Conservation (phyloP, 30 jellyfish, hydroid and myxozoan species). For the Cassiopea andromeda region DNA sequence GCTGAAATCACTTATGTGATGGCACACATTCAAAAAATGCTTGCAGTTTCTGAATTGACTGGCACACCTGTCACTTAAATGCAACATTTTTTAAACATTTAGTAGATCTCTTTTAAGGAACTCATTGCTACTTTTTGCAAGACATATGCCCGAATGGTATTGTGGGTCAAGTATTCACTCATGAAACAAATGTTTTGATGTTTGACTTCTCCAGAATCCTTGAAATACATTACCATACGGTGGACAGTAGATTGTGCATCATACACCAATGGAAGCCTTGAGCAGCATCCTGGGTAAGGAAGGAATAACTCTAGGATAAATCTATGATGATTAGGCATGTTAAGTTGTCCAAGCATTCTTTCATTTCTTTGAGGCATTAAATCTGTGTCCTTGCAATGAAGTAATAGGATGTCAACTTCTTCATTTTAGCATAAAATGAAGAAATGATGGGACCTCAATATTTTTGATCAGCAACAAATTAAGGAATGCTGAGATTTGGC, state of each 20-base stretch:
- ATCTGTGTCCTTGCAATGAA: not conserved
- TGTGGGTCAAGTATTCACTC: not conserved
- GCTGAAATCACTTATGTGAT: too few species aligned
- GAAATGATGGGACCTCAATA: not conserved
- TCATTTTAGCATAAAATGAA: not conserved
- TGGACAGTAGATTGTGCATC: not conserved
- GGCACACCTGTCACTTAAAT: too few species aligned
- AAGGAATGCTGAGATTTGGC: constrained; percentile 3
- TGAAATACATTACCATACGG: not conserved
- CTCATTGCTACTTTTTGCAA: not conserved
- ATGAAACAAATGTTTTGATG: not conserved
- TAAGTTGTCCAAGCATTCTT: not conserved
- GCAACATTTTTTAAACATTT: too few species aligned
- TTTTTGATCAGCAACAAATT: not conserved
- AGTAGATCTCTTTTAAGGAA: too few species aligned
- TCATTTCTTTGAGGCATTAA: not conserved
- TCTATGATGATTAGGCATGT: not conserved
- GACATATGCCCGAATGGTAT: not conserved
- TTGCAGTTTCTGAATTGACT: too few species aligned
- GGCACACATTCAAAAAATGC: too few species aligned
- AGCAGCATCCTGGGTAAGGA: not conserved
- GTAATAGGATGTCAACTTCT: not conserved
- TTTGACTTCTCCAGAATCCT: not conserved
- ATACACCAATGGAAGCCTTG: not conserved
- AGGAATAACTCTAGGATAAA: not conserved